Conservation (phyloP, 1,140 invertebrate genomes). For the Pseudomyrmex gracilis region DNA sequence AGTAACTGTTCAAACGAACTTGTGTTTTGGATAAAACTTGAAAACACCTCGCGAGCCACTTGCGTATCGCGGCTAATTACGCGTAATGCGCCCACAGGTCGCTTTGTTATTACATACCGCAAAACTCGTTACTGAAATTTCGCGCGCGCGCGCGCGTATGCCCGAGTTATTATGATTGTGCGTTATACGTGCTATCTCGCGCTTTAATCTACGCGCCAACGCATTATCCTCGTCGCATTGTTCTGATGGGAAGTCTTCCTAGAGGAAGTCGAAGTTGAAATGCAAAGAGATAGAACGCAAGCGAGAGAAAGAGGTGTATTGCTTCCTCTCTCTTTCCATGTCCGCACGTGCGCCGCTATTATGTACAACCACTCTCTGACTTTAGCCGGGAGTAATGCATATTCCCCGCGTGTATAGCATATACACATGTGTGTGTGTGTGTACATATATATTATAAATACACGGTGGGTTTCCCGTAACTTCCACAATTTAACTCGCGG, state of each 20-base stretch:
- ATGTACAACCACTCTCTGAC: constrained; percentile 27
- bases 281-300: constrained; percentile 20
- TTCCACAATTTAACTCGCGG: constrained; percentile 52
- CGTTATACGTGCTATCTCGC: constrained; percentile 34
- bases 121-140: constrained; percentile 61
- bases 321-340: neutral
- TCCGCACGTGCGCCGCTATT: constrained; percentile 30
- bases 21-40: constrained; percentile 1
- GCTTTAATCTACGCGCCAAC: constrained; percentile 61
- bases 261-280: constrained; percentile 63
- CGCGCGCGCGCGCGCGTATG: neutral
- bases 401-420: constrained; percentile 2
- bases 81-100: constrained; percentile 28
- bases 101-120: constrained; percentile 35
- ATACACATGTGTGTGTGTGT: too few relatives aligned
- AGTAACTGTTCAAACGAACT: constrained; percentile 23
- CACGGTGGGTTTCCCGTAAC: neutral
- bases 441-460: too few relatives aligned
- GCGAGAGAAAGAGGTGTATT: constrained; percentile 34
- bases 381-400: constrained; percentile 32
- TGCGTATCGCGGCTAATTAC: constrained; percentile 52
- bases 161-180: constrained; percentile 33
- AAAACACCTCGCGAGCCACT: constrained; percentile 24
- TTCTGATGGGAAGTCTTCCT: constrained; percentile 54
- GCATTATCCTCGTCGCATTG: constrained; percentile 56